phyloP scores from a whole-genome alignment of 2,888 invertebrate genomes.

The Plagiodera versicolora region DNA sequence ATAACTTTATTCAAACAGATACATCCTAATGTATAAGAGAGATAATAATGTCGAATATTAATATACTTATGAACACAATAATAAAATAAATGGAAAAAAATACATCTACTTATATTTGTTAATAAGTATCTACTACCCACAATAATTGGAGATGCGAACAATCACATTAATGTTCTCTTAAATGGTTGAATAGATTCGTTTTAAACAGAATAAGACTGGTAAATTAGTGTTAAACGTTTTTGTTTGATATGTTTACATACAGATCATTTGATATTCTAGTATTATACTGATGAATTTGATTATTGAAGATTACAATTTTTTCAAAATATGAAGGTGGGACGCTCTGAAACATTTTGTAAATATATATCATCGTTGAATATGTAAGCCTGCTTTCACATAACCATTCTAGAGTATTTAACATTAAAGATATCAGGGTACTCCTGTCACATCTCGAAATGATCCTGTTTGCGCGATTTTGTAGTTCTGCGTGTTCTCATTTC shows the following conservation, averaged over 20 bases:
- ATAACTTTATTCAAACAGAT: no score
- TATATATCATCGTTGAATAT: conserved; percentile 11
- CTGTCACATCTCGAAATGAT: conserved; percentile 11
- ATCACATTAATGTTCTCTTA: not conserved
- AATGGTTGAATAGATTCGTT: conserved; percentile 1
- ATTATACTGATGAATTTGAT: no score
- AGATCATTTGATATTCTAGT: no score
- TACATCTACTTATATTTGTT: not conserved
- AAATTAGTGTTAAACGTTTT: conserved; percentile 8
- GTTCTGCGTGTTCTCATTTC: not conserved
- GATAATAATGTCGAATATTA: no score
- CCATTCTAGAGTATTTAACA: conserved; percentile 17
- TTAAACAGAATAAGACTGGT: conserved; percentile 1
- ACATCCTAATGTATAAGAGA: no score
- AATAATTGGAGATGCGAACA: not conserved
- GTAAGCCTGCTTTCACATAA: conserved; percentile 10
- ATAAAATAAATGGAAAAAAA: no score
- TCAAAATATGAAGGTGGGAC: no score
- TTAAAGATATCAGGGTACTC: conserved; percentile 3
- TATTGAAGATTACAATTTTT: no score
- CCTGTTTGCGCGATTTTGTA: conserved; percentile 10
- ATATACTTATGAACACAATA: conserved; percentile 3
- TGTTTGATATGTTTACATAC: no score
- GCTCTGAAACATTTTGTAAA: conserved; percentile 10
- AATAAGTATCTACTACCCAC: not conserved